phyloP scores from a whole-genome alignment of 2,888 invertebrate species.

The Chymomyza amoena region DNA sequence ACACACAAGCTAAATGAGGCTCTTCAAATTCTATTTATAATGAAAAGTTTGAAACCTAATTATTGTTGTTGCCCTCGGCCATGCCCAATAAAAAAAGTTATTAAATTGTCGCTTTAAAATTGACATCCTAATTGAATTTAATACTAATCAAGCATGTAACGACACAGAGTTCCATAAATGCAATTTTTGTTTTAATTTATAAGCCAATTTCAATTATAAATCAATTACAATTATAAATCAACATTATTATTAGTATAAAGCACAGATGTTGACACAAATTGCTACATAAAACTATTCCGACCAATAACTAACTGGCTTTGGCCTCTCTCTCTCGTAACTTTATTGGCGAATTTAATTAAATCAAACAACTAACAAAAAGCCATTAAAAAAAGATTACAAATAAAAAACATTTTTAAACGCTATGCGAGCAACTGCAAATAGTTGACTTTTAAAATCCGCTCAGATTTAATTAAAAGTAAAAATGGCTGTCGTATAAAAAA shows the following conservation, averaged over 20 bases:
- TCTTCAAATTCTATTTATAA: too few species aligned
- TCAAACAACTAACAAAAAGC: conserved; percentile 31
- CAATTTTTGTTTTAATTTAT: not conserved
- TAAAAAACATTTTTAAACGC: conserved; percentile 12
- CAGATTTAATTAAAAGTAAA: conserved; percentile 63
- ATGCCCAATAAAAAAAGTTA: not conserved
- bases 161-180: not conserved
- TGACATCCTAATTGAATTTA: not conserved
- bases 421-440: not conserved
- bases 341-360: conserved; percentile 40
- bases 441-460: conserved; percentile 64
- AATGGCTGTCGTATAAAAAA: conserved; percentile 24
- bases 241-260: not conserved
- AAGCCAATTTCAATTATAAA: not conserved
- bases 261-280: not conserved
- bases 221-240: not conserved
- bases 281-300: not conserved
- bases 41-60: too few species aligned
- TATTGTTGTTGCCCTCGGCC: too few species aligned
- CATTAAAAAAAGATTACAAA: conserved; percentile 10
- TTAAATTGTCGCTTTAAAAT: not conserved
- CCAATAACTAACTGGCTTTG: not conserved
- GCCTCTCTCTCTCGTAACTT: not conserved
- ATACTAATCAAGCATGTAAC: not conserved
- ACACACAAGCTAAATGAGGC: too few species aligned